Base-by-base conservation (phyloP, 2,113 vertebrate species). In the Blennius ocellaris region DNA sequence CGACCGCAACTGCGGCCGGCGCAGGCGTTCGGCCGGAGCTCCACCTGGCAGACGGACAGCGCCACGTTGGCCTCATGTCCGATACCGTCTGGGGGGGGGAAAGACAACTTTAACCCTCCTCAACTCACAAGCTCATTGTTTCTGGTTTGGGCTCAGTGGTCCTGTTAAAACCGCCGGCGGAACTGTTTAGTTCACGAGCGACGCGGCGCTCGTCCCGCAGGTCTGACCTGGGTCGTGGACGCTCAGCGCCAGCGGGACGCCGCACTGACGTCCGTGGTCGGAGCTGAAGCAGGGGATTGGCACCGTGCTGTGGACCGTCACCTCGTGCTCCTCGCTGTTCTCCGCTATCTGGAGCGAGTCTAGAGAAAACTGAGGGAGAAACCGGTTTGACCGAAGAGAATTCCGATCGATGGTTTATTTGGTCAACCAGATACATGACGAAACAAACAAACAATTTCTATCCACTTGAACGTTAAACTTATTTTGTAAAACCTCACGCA, bases 291-390 rank as follows among this genome's bases (percentile, higher is more conserved):
- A 94, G 51, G 90, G 80, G 64, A 94, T 72, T 21, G 95, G 95
- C 7, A 96, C 89, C 0, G 94, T 95, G 88, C 94, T 96, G 90
- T 91, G 77, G 56, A 95, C 6, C 0, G 85, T 90, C 87, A 96
- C 81, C 82, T 81, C 69, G 0, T 96, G 92, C 80, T 94, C 93
- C 69, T 86, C 80, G 15, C 91, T 78, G 71, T 96, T 93, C 73
- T 96, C 94, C 3, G 90, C 83, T 47, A 96, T 91, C 63, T 94
- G 85, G 44, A 96, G 88, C 0, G 84, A 89, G 30, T 95, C 94
- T 69, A 93, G 93, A 68, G 84, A 88, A 84, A 96, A 95, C 95
- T 95, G 70, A 21, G 54, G 54, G 10, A 56, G 3, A 51, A 6
- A 52, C 1, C 1, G 2, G 16, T 36, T 64, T 16, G 36, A 11